Evolutionary conservation across 2,113 vertebrate species (phyloP), one percentile per base, ranked within the genome.

Genomic region (Gavia stellata): DNA sequence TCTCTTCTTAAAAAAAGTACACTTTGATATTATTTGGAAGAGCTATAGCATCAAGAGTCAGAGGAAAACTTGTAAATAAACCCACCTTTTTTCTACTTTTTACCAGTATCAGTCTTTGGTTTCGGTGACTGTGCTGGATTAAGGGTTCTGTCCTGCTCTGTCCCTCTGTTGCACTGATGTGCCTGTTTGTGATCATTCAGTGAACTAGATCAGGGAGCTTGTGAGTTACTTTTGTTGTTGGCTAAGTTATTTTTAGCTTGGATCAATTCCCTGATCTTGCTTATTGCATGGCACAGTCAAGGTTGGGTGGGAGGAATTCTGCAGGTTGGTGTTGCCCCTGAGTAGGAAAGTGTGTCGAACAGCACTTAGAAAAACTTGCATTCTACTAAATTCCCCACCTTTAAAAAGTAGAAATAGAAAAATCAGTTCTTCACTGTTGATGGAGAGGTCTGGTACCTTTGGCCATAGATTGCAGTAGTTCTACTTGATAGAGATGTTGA

Each of bases 241-340:
- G n/a, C 33, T 44, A 86, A 91, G 91, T 94, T 96, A 81, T 84
- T 96, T 96, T 94, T 91, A 55, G 56, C 77, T 95, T 92, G 68
- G 61, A 87, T 86, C 83, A 92, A 20, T 95, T 84, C 42, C 88
- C 68, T 92, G 63, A 70, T 95, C 68, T 83, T 88, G 50, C 29
- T 73, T 91, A 42, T 89, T 94, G 59, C 26, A 15, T 66, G 72
- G 55, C 55, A 55, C 23, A 83, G 50, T 80, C 13, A 66, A 31
- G 52, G 21, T 25, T 92, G 49, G n/a, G 9, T 67, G 42, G 29
- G 38, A 92, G n/a, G 58, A 86, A 66, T 86, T 90, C 62, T 81
- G 19, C 58, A 53, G 56, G 73, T 59, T 68, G 12, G 6, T 70
- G 14, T 70, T 87, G 59, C 33, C 26, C 38, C 13, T 31, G 24